Base-by-base conservation (phyloP, 2,888 invertebrate species). In the Bellardia bayeri region DNA sequence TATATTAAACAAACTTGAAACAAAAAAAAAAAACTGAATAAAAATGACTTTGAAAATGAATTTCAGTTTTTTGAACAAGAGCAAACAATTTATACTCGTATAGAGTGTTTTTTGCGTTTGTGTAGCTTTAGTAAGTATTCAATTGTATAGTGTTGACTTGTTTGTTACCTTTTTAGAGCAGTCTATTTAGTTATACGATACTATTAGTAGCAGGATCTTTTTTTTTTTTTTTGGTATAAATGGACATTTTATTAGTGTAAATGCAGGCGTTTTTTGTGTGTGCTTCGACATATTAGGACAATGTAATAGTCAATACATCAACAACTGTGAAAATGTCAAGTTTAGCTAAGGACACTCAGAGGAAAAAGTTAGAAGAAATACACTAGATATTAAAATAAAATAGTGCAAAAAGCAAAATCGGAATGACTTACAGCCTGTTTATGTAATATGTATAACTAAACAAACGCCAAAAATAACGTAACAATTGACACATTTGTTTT, bases 231-330 rank as follows among this genome's bases (percentile, higher is more conserved):
- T 56, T 64, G 71, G 58, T 68, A 56, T 37, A 78, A 87, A 61
- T 54, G 66, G 81, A 23, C 23, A 87, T 87, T 82, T 81, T 87
- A 84, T 84, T 87, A 81, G 72, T 68, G 66, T 68, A 74, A 84
- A 84, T 81, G 80, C 49, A 84, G 40, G 72, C 58, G 74, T 82
- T 75, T 78, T 23, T 56, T 78, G 58, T 58, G 42, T 49, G 3
- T 71, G n/a, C 37, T 51, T 63, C 64, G 71, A 45, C n/a, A 56
- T 72, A 68, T 78, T 23, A 71, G 71, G 11, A 74, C 78, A 56
- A 16, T 23, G 51, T 74, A 45, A 64, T 14, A 78, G 79, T 68
- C 76, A 81, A 82, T 86, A 74, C 68, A 69, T 79, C 78, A 82
- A 79, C 66, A 76, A 82, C 58, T 68, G 68, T 16, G 71, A 61